Conservation (phyloP, 2,888 invertebrate species). For the Mesorhabditis sp. region DNA sequence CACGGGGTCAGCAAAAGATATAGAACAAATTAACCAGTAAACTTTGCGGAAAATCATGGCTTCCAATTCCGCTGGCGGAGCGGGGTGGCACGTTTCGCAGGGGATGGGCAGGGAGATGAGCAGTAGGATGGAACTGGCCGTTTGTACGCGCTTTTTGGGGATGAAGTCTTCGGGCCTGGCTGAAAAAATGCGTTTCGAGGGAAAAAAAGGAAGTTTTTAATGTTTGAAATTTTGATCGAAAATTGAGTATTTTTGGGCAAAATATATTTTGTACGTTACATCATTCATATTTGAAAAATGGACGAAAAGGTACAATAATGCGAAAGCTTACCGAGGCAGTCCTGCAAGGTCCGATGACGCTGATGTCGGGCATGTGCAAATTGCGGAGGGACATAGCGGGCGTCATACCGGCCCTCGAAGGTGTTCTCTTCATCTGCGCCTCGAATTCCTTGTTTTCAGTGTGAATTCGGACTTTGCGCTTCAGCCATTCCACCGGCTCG, state of each 20-base stretch:
- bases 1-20: too few species aligned
- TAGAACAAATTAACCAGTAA: too few species aligned
- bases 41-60: not conserved
- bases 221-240: too few species aligned
- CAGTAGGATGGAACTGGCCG: not conserved
- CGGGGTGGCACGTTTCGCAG: slow-evolving; percentile 3
- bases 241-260: too few species aligned
- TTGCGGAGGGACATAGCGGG: not conserved
- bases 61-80: not conserved
- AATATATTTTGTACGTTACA: too few species aligned
- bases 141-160: not conserved
- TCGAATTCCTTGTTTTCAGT: slow-evolving; percentile 1
- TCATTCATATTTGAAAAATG: too few species aligned
- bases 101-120: not conserved
- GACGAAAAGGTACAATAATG: too few species aligned
- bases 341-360: not conserved
- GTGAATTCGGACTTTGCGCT: not conserved
- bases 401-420: too few species aligned
- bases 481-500: not conserved
- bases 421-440: not conserved
- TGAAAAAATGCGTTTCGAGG: not conserved
- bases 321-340: not conserved
- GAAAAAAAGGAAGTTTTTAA: too few species aligned
- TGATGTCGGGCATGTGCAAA: not conserved
- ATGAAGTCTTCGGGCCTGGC: slow-evolving; percentile 3